Conservation (phyloP, 2,113 vertebrate genomes). For the Phylloscopus trochilus region DNA sequence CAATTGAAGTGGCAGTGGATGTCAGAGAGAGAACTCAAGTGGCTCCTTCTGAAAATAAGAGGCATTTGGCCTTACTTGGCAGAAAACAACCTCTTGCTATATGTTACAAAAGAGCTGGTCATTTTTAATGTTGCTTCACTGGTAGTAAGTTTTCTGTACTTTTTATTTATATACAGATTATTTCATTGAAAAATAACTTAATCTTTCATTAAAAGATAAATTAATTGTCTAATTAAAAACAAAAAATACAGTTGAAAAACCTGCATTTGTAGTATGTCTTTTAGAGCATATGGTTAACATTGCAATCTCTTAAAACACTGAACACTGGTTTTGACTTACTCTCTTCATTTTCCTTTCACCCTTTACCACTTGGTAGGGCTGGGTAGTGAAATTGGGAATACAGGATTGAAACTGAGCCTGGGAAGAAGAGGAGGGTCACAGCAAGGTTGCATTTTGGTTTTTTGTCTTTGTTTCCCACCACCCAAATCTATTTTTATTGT, state of each 20-base stretch:
- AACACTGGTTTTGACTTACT: not conserved
- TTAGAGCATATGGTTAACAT: not conserved
- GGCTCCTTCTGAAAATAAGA: not conserved
- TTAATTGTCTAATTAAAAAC: not conserved
- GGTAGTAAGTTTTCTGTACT: not conserved
- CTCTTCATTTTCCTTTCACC: not conserved
- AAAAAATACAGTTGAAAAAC: not conserved
- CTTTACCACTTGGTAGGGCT: not conserved
- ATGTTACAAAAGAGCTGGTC: not conserved
- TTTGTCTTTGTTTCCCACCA: not conserved
- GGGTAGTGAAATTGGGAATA: not conserved
- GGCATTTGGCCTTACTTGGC: not conserved
- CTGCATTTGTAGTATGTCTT: not conserved
- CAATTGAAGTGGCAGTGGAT: not conserved
- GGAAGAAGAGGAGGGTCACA: not conserved
- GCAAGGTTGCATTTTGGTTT: rapidly evolving
- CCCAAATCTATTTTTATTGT: not conserved
- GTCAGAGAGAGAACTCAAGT: not conserved
- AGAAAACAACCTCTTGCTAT: not conserved
- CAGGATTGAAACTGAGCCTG: not conserved
- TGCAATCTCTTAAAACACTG: not conserved
- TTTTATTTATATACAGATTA: not conserved
- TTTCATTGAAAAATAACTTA: not conserved
- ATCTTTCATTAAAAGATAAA: not conserved
- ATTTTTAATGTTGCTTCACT: not conserved